A percentile compares a stretch with the other conserved stretches of the same genome.
Evolutionary conservation across 2,888 invertebrate genomes (phyloP).

Genomic region (Drosophila kuntzei): DNA sequence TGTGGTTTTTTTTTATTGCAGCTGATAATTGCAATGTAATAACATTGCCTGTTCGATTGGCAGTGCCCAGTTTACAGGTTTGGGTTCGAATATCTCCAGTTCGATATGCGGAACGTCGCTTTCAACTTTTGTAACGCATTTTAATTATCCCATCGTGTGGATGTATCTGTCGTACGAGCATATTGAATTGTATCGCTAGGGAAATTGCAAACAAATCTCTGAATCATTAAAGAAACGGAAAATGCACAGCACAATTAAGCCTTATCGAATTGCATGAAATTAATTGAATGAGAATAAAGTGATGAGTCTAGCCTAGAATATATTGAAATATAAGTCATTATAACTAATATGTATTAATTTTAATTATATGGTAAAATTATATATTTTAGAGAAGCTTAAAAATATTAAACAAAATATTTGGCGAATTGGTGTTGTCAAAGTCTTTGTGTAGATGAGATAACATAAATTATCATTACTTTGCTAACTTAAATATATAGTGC

Average conservation of each 20-base stretch:
- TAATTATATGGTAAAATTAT: not conserved
- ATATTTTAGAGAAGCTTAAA: too few relatives aligned
- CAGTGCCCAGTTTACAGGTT: constrained; percentile 10
- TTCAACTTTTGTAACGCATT: constrained; percentile 33
- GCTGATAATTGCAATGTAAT: constrained; percentile 77
- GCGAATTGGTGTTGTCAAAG: too few relatives aligned
- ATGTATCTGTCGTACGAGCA: not conserved
- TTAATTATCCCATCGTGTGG: constrained; percentile 74
- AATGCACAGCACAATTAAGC: constrained; percentile 16
- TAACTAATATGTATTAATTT: not conserved
- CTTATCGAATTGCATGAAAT: constrained; percentile 22
- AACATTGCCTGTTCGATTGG: constrained; percentile 54
- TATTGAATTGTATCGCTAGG: constrained; percentile 52
- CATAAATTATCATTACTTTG: too few relatives aligned
- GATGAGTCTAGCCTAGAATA: not conserved
- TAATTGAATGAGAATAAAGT: not conserved
- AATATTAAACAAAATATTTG: too few relatives aligned
- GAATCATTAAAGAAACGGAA: constrained; percentile 35
- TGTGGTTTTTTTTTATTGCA: constrained; percentile 75
- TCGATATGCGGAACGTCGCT: not conserved
- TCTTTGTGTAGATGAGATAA: too few relatives aligned
- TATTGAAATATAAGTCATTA: not conserved
- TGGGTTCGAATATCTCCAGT: constrained; percentile 21
- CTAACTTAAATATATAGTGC: too few relatives aligned
- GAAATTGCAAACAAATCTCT: constrained; percentile 58